phyloP scores from a whole-genome alignment of 1,140 invertebrate genomes.

The Heliconius congener region DNA sequence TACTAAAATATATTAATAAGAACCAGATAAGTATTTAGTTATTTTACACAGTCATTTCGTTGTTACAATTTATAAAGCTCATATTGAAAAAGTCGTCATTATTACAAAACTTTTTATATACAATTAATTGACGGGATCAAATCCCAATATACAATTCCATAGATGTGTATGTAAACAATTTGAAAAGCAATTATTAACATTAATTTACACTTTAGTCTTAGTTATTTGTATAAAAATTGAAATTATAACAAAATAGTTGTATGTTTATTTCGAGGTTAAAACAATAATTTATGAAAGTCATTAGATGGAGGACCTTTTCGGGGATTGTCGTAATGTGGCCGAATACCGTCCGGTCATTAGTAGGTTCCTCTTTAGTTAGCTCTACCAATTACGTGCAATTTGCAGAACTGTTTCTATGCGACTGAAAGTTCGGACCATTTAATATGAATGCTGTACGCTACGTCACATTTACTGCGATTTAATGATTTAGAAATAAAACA shows the following conservation, averaged over 20 bases:
- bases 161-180: no score
- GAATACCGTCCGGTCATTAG: conserved; percentile 53
- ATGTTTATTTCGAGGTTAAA: conserved; percentile 15
- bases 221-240: not conserved
- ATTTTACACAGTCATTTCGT: no score
- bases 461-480: not conserved
- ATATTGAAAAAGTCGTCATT: no score
- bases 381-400: conserved; percentile 66
- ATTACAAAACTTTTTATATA: no score
- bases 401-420: conserved; percentile 48
- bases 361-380: conserved; percentile 53
- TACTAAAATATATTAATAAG: no score
- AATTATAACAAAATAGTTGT: conserved; percentile 21
- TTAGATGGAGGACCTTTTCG: not conserved
- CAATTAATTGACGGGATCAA: no score
- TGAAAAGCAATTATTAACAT: no score
- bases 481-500: not conserved
- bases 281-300: not conserved
- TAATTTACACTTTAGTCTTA: no score
- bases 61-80: no score
- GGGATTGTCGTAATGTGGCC: conserved; percentile 33
- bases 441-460: conserved; percentile 48
- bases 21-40: no score
- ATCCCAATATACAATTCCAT: no score
- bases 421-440: conserved; percentile 59